Conservation (phyloP, 2,888 invertebrate genomes). For the Xestoiulus laeticollis region DNA sequence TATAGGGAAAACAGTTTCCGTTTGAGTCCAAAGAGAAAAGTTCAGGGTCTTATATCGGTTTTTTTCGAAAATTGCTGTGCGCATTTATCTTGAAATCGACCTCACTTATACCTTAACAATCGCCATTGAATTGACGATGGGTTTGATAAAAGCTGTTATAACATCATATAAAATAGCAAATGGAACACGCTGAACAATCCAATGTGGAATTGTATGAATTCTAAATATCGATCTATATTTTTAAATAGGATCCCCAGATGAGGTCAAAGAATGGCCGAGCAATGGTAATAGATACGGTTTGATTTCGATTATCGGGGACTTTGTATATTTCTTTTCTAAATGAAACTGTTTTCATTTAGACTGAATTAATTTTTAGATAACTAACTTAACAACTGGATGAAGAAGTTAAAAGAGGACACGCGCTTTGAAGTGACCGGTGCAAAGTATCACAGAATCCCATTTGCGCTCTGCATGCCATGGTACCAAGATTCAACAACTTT, state of each 20-base stretch:
- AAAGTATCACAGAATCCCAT: neutral
- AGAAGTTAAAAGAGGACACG: conserved; percentile 23
- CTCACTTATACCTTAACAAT: neutral
- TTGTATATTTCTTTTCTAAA: conserved; percentile 21
- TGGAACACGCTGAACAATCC: neutral
- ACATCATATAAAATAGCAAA: too few relatives aligned
- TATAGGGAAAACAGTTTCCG: neutral
- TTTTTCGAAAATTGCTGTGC: neutral
- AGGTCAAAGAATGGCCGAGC: neutral
- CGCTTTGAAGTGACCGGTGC: neutral
- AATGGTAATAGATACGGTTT: conserved; percentile 22
- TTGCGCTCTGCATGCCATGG: neutral
- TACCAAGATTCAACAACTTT: conserved; percentile 34
- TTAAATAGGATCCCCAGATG: neutral
- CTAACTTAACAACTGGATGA: conserved; percentile 18
- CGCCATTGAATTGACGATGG: neutral
- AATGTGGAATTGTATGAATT: neutral
- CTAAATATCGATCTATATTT: neutral
- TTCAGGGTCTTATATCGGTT: neutral
- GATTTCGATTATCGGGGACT: conserved; percentile 34
- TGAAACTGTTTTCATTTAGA: conserved; percentile 22
- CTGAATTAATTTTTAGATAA: conserved; percentile 32
- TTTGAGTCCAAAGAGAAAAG: conserved; percentile 5
- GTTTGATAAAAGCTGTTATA: too few relatives aligned
- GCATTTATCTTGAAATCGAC: neutral